A percentile compares a stretch with the other conserved stretches of the same genome.
Evolutionary conservation across 2,113 vertebrate genomes (phyloP).

Genomic region (Chauna torquata): DNA sequence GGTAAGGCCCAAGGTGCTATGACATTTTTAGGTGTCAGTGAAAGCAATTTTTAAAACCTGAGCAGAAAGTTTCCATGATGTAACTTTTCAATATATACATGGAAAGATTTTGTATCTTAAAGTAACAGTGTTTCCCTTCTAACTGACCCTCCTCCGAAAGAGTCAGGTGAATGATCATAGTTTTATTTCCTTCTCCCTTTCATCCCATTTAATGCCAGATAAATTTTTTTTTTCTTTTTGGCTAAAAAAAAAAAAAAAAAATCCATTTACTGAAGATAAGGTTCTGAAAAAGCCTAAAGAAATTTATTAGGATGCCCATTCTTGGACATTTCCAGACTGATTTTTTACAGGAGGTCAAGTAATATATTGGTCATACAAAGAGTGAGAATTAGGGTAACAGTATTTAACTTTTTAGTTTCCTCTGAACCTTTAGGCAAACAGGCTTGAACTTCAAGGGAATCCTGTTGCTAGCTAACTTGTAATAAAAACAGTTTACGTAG

Average conservation of each 20-base stretch:
- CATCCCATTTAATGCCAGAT: neutral
- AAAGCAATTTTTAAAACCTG: neutral
- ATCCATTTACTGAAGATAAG: neutral
- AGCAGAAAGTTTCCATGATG: neutral
- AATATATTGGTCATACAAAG: neutral
- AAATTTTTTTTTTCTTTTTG: neutral
- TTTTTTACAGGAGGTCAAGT: neutral
- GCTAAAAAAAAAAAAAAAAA: neutral
- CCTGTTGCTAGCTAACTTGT: neutral
- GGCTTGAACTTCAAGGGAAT: neutral
- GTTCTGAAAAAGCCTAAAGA: neutral
- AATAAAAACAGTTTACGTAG: neutral
- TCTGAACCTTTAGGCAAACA: neutral
- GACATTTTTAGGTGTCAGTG: slow-evolving; percentile 4
- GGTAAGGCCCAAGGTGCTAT: neutral
- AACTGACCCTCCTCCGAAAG: neutral
- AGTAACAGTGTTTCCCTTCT: neutral
- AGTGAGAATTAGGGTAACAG: neutral
- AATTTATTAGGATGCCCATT: neutral
- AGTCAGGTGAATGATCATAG: neutral
- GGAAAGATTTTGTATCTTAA: neutral
- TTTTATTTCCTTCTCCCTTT: neutral
- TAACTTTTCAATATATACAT: neutral
- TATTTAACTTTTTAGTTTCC: neutral
- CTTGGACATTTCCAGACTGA: neutral